phyloP scores from a whole-genome alignment of 2,113 vertebrate species.

The Epinephelus fuscoguttatus region DNA sequence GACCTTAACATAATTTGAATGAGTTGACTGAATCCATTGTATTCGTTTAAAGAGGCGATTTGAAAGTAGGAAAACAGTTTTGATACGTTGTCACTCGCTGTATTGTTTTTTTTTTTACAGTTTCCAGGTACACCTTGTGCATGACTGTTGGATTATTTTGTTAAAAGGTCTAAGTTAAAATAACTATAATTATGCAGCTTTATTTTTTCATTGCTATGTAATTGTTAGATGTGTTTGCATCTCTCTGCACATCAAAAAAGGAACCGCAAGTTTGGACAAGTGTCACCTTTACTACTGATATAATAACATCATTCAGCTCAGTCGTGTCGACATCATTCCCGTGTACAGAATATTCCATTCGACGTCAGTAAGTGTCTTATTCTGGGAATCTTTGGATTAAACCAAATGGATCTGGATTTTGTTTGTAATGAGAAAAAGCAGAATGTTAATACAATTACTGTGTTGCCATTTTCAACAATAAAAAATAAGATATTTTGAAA shows the following conservation, averaged over 20 bases:
- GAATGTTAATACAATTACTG: conserved; percentile 27
- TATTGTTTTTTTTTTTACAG: conserved; percentile 14
- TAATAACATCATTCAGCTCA: neutral
- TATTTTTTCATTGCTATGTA: conserved; percentile 19
- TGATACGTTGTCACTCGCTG: neutral
- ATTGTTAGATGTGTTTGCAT: conserved; percentile 12
- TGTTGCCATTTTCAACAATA: conserved; percentile 54
- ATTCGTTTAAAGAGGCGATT: neutral
- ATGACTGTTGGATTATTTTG: conserved; percentile 57
- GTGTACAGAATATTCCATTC: conserved; percentile 17
- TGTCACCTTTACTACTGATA: conserved; percentile 49
- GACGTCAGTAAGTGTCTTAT: conserved; percentile 23
- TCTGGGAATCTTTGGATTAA: conserved; percentile 1
- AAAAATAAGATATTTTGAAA: conserved; percentile 14
- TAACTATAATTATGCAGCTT: conserved; percentile 42
- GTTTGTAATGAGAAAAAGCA: conserved; percentile 14
- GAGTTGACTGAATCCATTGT: conserved; percentile 1
- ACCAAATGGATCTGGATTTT: conserved; percentile 32
- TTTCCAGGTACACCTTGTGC: conserved; percentile 59
- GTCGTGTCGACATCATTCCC: conserved; percentile 13
- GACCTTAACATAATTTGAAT: conserved; percentile 24
- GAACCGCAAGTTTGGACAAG: conserved; percentile 14
- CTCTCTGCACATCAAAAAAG: conserved; percentile 8
- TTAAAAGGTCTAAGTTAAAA: conserved; percentile 57
- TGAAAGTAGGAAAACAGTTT: conserved; percentile 20